Evolutionary conservation across 2,888 invertebrate genomes (phyloP).

Genomic region (Mythimna pallens): DNA sequence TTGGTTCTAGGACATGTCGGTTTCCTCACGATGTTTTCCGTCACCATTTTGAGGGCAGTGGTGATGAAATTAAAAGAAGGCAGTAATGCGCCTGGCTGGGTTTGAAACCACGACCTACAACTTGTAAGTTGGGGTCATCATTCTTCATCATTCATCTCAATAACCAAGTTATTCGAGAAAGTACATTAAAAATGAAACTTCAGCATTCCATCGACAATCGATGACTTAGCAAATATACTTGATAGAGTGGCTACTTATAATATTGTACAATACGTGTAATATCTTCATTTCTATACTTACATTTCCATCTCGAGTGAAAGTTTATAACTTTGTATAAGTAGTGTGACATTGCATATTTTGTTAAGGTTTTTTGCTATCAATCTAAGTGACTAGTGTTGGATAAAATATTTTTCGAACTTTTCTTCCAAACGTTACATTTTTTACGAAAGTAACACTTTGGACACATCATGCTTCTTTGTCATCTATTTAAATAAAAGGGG

Average conservation of each 20-base stretch:
- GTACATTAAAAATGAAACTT: slow-evolving; percentile 42
- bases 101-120: too few species aligned
- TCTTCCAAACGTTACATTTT: neutral
- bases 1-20: too few species aligned
- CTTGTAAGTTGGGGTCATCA: neutral
- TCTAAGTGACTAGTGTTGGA: neutral
- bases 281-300: slow-evolving; percentile 46
- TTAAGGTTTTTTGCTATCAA: slow-evolving; percentile 1
- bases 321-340: slow-evolving; percentile 20
- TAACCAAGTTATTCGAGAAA: slow-evolving; percentile 46
- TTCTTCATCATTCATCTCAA: neutral
- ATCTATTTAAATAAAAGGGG: too few species aligned
- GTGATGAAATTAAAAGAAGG: too few species aligned
- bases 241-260: slow-evolving; percentile 57
- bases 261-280: slow-evolving; percentile 42
- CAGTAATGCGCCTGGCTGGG: too few species aligned
- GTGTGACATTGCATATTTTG: slow-evolving; percentile 41
- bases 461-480: neutral
- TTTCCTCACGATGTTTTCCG: too few species aligned
- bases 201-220: slow-evolving; percentile 63
- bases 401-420: neutral
- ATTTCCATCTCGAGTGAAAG: slow-evolving; percentile 48
- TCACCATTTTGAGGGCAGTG: too few species aligned
- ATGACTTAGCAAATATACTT: slow-evolving; percentile 73
- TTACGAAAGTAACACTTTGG: neutral